A percentile compares a stretch with the other conserved stretches of the same genome.
These are phyloP conservation scores for Pyrrhosoma nymphula DNA, from an alignment of 2,888 invertebrate species.

Conservation along the genomic window DNA sequence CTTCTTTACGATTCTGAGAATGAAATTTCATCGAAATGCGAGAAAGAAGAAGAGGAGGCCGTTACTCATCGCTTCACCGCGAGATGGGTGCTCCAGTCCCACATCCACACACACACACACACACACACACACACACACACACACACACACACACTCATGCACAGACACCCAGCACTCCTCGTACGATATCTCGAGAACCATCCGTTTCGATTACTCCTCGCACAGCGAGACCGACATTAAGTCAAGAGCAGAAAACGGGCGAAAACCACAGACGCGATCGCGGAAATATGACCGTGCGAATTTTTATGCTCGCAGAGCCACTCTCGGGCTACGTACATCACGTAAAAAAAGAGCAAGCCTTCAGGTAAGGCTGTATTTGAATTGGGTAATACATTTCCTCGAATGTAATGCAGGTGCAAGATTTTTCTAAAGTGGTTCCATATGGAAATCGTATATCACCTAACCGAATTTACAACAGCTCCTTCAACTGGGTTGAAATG, in stretches of 20 bases:
- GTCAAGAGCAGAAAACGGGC: background rate
- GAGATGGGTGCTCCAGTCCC: background rate
- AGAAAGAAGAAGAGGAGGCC: background rate
- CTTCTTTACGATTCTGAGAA: conserved; percentile 16
- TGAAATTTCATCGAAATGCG: conserved; percentile 12
- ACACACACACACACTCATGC: background rate
- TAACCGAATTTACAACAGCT: no score
- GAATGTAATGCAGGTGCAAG: no score
- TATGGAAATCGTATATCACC: no score
- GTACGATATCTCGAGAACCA: background rate
- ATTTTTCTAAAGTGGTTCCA: no score
- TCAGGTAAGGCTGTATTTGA: background rate
- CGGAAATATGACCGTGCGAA: background rate
- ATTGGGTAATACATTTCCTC: background rate
- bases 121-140: background rate
- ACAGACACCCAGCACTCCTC: background rate
- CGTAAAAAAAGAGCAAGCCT: background rate
- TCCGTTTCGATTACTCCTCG: background rate
- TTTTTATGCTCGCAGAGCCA: background rate
- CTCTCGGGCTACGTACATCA: background rate
- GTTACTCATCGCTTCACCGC: background rate
- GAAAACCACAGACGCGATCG: background rate
- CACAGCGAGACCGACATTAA: background rate
- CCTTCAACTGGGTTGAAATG: no score
- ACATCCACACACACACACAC: background rate